These are phyloP conservation scores for Dendrocopos noguchii DNA, from an alignment of 2,113 vertebrate genomes.

Conservation along the genomic window DNA sequence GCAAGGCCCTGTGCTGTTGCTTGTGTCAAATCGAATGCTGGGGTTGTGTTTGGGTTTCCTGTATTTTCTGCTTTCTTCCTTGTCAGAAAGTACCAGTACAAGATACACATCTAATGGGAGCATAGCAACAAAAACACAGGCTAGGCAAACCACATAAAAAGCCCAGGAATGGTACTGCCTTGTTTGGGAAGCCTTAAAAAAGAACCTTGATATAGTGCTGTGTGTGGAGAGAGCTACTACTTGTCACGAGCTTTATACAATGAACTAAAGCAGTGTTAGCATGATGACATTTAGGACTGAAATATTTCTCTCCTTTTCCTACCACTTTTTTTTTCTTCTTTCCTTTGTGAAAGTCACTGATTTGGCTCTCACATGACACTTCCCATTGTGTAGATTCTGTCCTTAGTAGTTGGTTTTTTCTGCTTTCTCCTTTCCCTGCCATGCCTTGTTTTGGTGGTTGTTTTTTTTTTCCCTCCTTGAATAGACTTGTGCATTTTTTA, in stretches of 20 bases:
- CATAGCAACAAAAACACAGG: background rate
- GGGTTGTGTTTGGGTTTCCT: background rate
- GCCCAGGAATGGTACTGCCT: background rate
- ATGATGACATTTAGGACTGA: background rate
- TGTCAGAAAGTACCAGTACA: background rate
- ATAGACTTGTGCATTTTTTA: background rate
- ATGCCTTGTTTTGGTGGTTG: background rate
- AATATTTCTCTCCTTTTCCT: background rate
- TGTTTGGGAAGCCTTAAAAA: slow-evolving; percentile 29
- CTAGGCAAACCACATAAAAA: background rate
- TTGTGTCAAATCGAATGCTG: background rate
- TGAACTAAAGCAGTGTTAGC: background rate
- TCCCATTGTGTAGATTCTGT: background rate
- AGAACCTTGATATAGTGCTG: background rate
- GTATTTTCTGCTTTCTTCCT: background rate
- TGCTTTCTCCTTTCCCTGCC: background rate
- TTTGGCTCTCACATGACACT: background rate
- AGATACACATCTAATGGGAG: background rate
- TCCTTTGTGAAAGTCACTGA: background rate
- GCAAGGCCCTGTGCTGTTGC: background rate
- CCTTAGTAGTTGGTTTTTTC: background rate
- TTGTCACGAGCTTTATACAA: rapidly evolving
- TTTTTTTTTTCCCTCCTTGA: background rate
- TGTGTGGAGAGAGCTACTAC: background rate
- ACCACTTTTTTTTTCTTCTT: background rate